phyloP scores from a whole-genome alignment of 2,797 vertebrate species.

The Paguma larvata region DNA sequence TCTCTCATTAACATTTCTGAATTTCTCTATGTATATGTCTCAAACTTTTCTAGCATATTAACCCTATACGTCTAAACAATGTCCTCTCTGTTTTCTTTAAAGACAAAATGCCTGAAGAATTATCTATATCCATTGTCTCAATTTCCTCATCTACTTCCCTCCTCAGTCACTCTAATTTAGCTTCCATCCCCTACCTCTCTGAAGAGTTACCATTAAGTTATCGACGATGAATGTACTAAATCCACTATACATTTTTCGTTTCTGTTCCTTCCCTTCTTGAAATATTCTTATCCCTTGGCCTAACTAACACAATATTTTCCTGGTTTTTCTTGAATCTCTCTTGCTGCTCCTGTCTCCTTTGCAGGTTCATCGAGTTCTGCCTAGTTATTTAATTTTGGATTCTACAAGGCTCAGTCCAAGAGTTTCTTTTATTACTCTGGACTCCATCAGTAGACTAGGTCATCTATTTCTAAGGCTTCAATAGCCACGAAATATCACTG shows the following conservation, averaged over 20 bases:
- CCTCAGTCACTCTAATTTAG: neutral
- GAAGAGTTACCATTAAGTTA: neutral
- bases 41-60: neutral
- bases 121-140: neutral
- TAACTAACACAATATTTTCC: neutral
- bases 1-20: slow-evolving; percentile 6
- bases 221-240: neutral
- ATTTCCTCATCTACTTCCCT: neutral
- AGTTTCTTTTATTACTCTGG: neutral
- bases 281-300: neutral
- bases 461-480: neutral
- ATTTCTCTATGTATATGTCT: neutral
- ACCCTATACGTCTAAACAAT: neutral
- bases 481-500: neutral
- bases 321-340: neutral
- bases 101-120: neutral
- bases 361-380: neutral
- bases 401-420: neutral
- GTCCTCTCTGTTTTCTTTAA: neutral
- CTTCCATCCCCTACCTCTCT: neutral
- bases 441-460: neutral
- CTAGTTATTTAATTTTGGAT: neutral
- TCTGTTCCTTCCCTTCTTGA: neutral
- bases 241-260: neutral
- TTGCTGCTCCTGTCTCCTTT: neutral